phyloP scores from a whole-genome alignment of 1,140 invertebrate species.

The Drosophila auraria region DNA sequence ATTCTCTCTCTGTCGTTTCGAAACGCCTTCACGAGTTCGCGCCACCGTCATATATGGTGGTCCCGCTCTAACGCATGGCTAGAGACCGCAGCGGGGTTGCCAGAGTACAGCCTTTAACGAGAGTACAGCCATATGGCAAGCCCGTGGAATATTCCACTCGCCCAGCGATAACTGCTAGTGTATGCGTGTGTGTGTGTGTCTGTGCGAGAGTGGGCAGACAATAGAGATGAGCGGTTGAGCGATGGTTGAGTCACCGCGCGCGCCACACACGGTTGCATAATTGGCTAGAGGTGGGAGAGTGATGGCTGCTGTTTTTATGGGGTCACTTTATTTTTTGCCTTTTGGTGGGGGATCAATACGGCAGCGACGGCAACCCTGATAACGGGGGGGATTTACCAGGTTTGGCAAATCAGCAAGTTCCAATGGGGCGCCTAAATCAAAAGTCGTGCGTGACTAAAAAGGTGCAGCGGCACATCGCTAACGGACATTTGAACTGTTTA shows the following conservation, averaged over 20 bases:
- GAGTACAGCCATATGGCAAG: constrained; percentile 61
- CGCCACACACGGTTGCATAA: constrained; percentile 48
- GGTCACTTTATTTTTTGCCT: constrained; percentile 16
- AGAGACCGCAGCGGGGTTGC: constrained; percentile 49
- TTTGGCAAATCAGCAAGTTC: constrained; percentile 8
- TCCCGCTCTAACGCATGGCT: constrained; percentile 42
- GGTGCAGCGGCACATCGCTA: constrained; percentile 7
- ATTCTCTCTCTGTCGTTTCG: constrained; percentile 19
- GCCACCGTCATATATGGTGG: constrained; percentile 11
- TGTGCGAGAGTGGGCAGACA: constrained; percentile 29
- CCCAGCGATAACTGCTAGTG: constrained; percentile 20
- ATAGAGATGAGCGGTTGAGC: constrained; percentile 48
- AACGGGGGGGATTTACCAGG: constrained; percentile 16
- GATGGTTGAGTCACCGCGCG: constrained; percentile 56
- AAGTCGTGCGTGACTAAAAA: constrained; percentile 19
- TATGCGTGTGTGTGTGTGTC: not conserved
- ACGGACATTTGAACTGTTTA: constrained; percentile 17
- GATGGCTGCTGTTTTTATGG: constrained; percentile 16
- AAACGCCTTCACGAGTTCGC: constrained; percentile 28
- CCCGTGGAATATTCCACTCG: constrained; percentile 73
- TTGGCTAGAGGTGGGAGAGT: constrained; percentile 40
- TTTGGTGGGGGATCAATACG: constrained; percentile 5
- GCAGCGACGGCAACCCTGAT: constrained; percentile 32
- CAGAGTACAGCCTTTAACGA: constrained; percentile 39
- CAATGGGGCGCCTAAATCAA: constrained; percentile 14